Base-by-base conservation (phyloP, 2,888 invertebrate species). In the Octonoba sinensis region DNA sequence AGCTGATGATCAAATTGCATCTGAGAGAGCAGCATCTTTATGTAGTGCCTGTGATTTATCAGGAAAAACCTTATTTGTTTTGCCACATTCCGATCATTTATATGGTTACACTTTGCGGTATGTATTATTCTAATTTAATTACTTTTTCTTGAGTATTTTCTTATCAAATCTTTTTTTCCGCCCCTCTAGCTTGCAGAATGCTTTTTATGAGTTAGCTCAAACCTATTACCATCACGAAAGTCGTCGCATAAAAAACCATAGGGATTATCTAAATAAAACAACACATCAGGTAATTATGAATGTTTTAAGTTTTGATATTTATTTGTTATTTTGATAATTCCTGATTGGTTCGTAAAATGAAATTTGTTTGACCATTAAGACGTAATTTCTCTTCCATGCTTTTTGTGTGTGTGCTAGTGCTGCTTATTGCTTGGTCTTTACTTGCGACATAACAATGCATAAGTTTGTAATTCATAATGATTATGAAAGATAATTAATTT, bases 41-140 rank as follows among this genome's bases (percentile, higher is more conserved):
- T 97, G 97, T 87, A 92, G 93, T 16, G 94, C 95, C 27, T 99
- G 98, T 88, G 96, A 96, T 86, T 92, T 99, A 83, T 94, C 94
- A 85, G 93, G 95, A 11, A 98, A 97, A 89, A 93, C 95, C 84
- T 90, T 99, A 44, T 99, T 96, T 89, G 94, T 98, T 66, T 91
- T 98, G 64, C 97, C 97, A 1, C 88, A 89, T 77, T 94, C 94
- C 60, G 97, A 98, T 88, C 89, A 89, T 85, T 91, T 97, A 64
- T 89, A 91, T 83, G 92, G 92, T n/a, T 92, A 92, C 85, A 91
- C 91, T 65, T 89, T 91, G 67, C 91, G 92, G 92, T 92, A 85
- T 75, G 62, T 76, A 36, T 62, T 4, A 11, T 13, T 27, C 27
- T 27, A 27, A 3, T 27, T 27, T 18, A 51, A 18, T 51, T 51